Evolutionary conservation across 2,888 invertebrate species (phyloP), one percentile per base, ranked within the genome.

Genomic region (Microctonus aethiopoides): DNA sequence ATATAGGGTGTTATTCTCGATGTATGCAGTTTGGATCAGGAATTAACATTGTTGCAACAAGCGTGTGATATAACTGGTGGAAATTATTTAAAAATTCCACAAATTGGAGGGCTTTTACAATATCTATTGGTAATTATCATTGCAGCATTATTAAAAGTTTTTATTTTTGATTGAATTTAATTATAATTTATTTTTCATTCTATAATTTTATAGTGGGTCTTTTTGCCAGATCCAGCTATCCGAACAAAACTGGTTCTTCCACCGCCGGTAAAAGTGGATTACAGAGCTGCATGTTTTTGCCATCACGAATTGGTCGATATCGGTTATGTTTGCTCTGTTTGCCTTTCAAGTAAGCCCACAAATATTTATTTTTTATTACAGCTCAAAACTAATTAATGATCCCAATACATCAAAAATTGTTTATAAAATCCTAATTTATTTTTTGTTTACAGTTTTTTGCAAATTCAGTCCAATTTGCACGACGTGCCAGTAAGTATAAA

Each of bases 401-500:
- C 9, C 29, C 32, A 26, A 24, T 10, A 76, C 61, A 61, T 66
- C 41, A 7, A 36, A 11, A 59, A 16, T 60, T 29, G 22, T 46
- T 68, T 41, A 54, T 68, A 41, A 69, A 56, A 46, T 10, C 41
- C 57, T 67, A 69, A 46, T 46, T 64, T 13, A 54, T 29, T 72
- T 72, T 34, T 80, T 81, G 78, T 88, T 87, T 91, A 82, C 89
- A 96, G 97, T 98, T 77, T 98, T 98, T 88, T 99, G 98, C 88
- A 95, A 95, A 86, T 98, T 97, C 87, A 97, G 96, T 84, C 98
- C 98, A 0, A 97, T 98, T 78, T 98, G 98, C 87, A 96, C 98
- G 26, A 98, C 98, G 46, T 98, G 98, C 87, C 97, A 97, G 95
- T 95, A 88, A 93, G 95, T 94, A 89, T 57, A 29, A 6, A 41